Base-by-base conservation (phyloP, 2,888 invertebrate species). In the Panzeria rudis region DNA sequence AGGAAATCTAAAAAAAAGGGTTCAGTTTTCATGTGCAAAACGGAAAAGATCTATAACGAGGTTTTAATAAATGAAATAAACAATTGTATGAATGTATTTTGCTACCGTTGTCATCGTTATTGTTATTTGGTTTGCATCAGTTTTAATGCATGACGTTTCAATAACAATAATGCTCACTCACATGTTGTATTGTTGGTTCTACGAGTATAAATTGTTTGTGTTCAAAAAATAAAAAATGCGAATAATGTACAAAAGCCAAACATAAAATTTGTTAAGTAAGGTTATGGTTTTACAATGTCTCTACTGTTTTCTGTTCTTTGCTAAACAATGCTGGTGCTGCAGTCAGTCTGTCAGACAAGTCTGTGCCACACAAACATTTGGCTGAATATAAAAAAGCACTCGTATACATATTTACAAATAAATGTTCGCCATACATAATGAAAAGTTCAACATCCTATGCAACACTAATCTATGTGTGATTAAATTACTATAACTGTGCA, bases 211-310 rank as follows among this genome's bases (percentile, higher is more conserved):
- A 20, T 38, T 72, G 56, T 32, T 68, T 17, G 11, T 23, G 20
- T 13, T 15, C n/a, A 29, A 59, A 59, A 20, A 20, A 29, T 11
- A 47, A 47, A 29, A 78, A 41, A 50, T 17, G 9, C 54, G 54
- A 54, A 44, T 9, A 25, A 29, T 25, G 29, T 29, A 44, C 20
- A 56, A 35, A 38, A 47, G 47, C 13, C 54, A 50, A 47, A 50
- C 17, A 73, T 29, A 64, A 73, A 75, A 61, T 68, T 75, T 76
- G 84, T 87, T 87, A 81, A 81, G 86, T 81, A 83, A 87, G 87
- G 87, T 87, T 87, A 87, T 84, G 87, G 86, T 87, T 84, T 76
- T 38, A 64, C 64, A 50, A 72, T 72, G 59, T 47, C 61, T 62
- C 17, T 41, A 41, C 29, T 44, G 66, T n/a, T 59, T 29, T 59